Percentiles rank a stretch among this genome's conserved stretches.
phyloP scores from a whole-genome alignment of 2,888 invertebrate genomes.

The Tethea ocularis region DNA sequence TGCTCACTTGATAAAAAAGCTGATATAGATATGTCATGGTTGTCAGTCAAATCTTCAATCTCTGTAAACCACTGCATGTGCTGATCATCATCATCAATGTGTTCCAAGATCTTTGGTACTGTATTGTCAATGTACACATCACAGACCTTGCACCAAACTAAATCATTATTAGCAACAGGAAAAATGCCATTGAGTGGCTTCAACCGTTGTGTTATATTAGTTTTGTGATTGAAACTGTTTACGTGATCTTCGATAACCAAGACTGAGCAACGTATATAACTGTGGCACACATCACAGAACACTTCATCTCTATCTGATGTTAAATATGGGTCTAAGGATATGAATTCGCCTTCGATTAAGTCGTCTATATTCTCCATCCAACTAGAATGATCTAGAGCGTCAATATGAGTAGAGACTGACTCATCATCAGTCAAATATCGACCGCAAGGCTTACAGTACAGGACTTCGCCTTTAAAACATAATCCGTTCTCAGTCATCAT shows the following conservation, averaged over 20 bases:
- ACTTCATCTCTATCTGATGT: constrained; percentile 54
- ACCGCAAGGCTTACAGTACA: constrained; percentile 62
- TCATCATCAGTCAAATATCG: constrained; percentile 47
- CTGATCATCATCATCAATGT: constrained; percentile 56
- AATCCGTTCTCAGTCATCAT: constrained; percentile 61
- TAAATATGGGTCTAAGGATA: constrained; percentile 54
- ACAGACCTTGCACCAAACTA: constrained; percentile 65
- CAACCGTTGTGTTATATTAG: constrained; percentile 52
- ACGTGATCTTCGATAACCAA: constrained; percentile 58
- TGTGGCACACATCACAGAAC: constrained; percentile 57
- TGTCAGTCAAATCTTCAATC: constrained; percentile 56
- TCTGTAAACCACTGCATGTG: constrained; percentile 61
- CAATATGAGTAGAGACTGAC: constrained; percentile 55
- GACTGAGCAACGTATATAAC: constrained; percentile 45
- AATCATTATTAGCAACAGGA: constrained; percentile 46
- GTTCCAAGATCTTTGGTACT: constrained; percentile 44
- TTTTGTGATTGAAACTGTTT: constrained; percentile 52
- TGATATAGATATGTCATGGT: constrained; percentile 52
- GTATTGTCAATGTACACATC: constrained; percentile 53
- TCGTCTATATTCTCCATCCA: constrained; percentile 64
- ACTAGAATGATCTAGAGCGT: constrained; percentile 54
- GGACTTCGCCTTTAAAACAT: constrained; percentile 40
- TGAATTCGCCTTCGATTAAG: constrained; percentile 61
- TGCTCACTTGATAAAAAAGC: constrained; percentile 51
- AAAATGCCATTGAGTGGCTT: constrained; percentile 62